Evolutionary conservation across 1,140 invertebrate species (phyloP).

Genomic region (Tetraneura akinire): DNA sequence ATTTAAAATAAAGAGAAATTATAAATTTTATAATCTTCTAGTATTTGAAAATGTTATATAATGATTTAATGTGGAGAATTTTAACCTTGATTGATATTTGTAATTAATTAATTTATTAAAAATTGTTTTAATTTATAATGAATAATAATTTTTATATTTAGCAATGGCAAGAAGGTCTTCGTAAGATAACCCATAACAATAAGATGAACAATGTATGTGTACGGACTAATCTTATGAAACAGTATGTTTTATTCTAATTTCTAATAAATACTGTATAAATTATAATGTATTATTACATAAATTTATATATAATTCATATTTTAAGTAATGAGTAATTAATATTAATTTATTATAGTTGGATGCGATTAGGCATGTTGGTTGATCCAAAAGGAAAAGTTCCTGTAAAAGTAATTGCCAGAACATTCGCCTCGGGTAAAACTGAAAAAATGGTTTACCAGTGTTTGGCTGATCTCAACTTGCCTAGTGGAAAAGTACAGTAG

Average conservation of each 20-base stretch:
- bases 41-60: no score
- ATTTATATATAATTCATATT: no score
- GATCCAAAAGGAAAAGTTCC: conserved; percentile 95
- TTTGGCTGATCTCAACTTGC: conserved; percentile 88
- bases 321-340: no score
- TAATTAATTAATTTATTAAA: not conserved
- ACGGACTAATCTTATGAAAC: conserved; percentile 93
- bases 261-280: not conserved
- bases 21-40: no score
- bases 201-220: conserved; percentile 97
- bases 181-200: conserved; percentile 92
- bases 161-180: conserved; percentile 89
- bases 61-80: no score
- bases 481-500: conserved; percentile 83
- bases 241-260: conserved; percentile 73
- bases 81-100: not conserved
- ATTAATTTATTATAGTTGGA: conserved; percentile 78
- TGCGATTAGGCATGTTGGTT: conserved; percentile 88
- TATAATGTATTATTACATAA: not conserved
- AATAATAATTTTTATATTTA: conserved; percentile 58
- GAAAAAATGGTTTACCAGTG: conserved; percentile 98
- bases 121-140: not conserved
- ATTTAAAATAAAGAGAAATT: no score
- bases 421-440: conserved; percentile 97
- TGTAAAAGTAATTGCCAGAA: conserved; percentile 93